phyloP scores from a whole-genome alignment of 2,113 vertebrate genomes.

The Emberiza fucata region DNA sequence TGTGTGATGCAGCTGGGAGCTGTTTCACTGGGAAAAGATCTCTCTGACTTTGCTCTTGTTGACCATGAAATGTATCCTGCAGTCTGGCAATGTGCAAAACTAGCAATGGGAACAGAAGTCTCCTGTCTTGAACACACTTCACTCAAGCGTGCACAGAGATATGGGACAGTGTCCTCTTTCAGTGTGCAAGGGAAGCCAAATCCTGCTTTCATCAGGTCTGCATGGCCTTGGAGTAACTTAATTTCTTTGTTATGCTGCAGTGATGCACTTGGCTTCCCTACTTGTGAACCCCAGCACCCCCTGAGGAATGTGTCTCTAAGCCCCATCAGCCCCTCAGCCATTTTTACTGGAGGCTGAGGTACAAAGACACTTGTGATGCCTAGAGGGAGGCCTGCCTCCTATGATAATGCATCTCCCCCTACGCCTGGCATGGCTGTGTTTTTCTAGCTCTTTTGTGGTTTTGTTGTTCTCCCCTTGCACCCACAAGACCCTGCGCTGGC shows the following conservation, averaged over 20 bases:
- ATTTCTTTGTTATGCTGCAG: background rate
- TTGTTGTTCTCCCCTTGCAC: background rate
- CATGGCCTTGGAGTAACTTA: background rate
- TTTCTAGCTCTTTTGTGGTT: conserved; percentile 49
- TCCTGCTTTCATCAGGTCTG: background rate
- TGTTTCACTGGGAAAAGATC: background rate
- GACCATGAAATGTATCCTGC: background rate
- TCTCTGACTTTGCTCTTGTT: background rate
- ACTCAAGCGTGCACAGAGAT: background rate
- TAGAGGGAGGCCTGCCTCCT: background rate
- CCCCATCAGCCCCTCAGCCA: background rate
- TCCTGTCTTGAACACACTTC: background rate
- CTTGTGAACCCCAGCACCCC: background rate
- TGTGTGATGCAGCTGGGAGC: background rate
- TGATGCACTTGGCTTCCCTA: background rate
- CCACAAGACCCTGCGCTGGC: background rate
- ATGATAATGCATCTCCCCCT: background rate
- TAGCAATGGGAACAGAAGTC: background rate
- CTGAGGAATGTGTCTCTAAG: background rate
- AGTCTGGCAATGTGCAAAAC: background rate
- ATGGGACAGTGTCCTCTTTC: background rate
- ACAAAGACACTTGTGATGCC: background rate
- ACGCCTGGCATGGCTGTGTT: conserved; percentile 2
- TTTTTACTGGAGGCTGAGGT: background rate
- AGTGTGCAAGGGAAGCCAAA: background rate